Conservation (phyloP, 2,797 vertebrate species). For the Chiloscyllium punctatum region DNA sequence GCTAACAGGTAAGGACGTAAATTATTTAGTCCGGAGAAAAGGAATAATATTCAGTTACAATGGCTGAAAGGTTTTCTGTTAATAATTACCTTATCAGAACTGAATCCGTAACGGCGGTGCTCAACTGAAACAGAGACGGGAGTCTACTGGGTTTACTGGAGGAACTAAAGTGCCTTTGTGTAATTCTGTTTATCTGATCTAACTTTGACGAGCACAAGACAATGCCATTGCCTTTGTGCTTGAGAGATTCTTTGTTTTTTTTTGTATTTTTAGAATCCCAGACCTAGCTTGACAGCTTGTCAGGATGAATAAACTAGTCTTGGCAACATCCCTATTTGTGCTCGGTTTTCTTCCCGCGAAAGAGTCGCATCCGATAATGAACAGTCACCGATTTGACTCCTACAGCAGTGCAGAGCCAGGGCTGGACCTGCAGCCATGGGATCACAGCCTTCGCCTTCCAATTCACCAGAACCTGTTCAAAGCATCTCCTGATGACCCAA, state of each 20-base stretch:
- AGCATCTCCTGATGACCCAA: neutral
- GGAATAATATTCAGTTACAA: neutral
- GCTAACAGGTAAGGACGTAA: neutral
- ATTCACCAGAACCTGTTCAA: neutral
- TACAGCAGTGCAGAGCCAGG: neutral
- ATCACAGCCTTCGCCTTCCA: neutral
- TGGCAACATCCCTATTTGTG: conserved; percentile 46
- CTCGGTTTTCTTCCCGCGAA: conserved; percentile 42
- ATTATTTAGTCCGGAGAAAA: neutral
- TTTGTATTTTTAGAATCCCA: neutral
- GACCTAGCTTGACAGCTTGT: neutral
- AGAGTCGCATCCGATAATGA: conserved; percentile 36
- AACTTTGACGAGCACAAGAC: neutral
- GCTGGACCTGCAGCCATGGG: neutral
- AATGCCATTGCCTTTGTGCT: neutral
- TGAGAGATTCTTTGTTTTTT: neutral
- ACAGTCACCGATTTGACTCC: neutral
- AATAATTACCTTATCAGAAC: neutral
- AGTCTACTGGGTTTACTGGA: neutral
- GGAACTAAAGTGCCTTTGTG: neutral
- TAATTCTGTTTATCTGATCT: neutral
- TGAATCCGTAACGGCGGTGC: neutral
- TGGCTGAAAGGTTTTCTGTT: neutral
- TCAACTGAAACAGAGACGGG: neutral
- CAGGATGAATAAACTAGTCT: conserved; percentile 30